A percentile compares a stretch with the other conserved stretches of the same genome.
These are phyloP conservation scores for Nymphalis urticae DNA, from an alignment of 2,888 invertebrate species.

Conservation along the genomic window DNA sequence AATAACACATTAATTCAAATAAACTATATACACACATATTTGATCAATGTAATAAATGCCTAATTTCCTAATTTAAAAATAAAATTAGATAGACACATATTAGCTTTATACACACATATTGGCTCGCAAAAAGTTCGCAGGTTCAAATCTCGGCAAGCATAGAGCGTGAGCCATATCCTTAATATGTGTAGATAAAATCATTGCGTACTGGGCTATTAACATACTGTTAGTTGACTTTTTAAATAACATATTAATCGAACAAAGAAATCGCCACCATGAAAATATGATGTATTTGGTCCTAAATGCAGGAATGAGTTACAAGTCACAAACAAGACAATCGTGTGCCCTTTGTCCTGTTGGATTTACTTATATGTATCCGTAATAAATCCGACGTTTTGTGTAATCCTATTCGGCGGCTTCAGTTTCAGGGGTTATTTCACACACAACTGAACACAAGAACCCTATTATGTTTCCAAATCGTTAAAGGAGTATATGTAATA, in stretches of 20 bases:
- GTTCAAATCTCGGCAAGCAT: no score
- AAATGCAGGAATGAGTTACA: constrained; percentile 16
- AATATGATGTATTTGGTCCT: constrained; percentile 17
- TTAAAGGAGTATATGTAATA: constrained; percentile 8
- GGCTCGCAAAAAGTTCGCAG: no score
- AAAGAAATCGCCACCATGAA: constrained; percentile 35
- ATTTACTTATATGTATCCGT: constrained; percentile 67
- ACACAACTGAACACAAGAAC: constrained; percentile 55
- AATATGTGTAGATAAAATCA: no score
- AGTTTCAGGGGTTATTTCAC: constrained; percentile 61
- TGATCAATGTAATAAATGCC: no score
- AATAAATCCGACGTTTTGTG: constrained; percentile 71
- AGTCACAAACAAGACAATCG: constrained; percentile 32
- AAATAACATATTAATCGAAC: not conserved
- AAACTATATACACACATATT: not conserved
- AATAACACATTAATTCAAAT: not conserved
- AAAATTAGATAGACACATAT: no score
- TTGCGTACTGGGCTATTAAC: no score
- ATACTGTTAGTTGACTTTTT: no score
- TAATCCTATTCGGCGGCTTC: constrained; percentile 66
- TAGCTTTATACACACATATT: no score
- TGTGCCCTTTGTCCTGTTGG: constrained; percentile 48
- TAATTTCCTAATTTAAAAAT: no score
- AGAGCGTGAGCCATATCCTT: no score
- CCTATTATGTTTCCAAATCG: constrained; percentile 22